Evolutionary conservation across 2,888 invertebrate genomes (phyloP), one percentile per base, ranked within the genome.

Genomic region (Carcina quercana): DNA sequence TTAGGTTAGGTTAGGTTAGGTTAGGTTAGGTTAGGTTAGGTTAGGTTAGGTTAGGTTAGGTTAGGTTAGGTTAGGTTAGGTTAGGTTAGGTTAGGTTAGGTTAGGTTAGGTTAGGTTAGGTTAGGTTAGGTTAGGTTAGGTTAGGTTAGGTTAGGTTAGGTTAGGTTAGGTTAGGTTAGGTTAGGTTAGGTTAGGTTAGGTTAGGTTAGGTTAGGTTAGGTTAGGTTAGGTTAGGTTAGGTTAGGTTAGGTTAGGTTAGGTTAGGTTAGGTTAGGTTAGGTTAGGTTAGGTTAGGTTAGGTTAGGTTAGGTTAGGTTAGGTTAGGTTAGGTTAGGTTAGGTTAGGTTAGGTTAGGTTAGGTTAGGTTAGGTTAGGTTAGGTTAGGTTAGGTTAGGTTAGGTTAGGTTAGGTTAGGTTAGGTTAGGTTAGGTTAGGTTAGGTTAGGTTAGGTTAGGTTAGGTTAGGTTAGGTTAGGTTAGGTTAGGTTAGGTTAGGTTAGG

Each of bases 281-380:
- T 26, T 26, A 26, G 26, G 28, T 28, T 17, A 28, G 28, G 28
- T 28, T 17, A 28, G 28, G 28, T 28, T 17, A 28, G 28, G 28
- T 28, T 17, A 28, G 28, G 28, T 28, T 17, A 28, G 28, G 28
- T 28, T 17, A 28, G 28, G 28, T 28, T 17, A 28, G 28, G 28
- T 28, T 17, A 28, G 28, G 28, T 28, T 20, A 28, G 28, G 28
- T 28, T 20, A 28, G 28, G 28, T 28, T 20, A 28, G 28, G 28
- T 28, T 20, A 28, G 28, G 28, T 28, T 20, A 28, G 28, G 28
- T 28, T 20, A 28, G 28, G 28, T 28, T 20, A 28, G 28, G 28
- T 28, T 20, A 28, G 28, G 28, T 28, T 20, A 28, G 28, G 28
- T 28, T 20, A 28, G 28, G 28, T 28, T 20, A 28, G 28, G 28